Evolutionary conservation across 2,113 vertebrate species (phyloP), one percentile per base, ranked within the genome.

Genomic region (Corythaeola cristata): DNA sequence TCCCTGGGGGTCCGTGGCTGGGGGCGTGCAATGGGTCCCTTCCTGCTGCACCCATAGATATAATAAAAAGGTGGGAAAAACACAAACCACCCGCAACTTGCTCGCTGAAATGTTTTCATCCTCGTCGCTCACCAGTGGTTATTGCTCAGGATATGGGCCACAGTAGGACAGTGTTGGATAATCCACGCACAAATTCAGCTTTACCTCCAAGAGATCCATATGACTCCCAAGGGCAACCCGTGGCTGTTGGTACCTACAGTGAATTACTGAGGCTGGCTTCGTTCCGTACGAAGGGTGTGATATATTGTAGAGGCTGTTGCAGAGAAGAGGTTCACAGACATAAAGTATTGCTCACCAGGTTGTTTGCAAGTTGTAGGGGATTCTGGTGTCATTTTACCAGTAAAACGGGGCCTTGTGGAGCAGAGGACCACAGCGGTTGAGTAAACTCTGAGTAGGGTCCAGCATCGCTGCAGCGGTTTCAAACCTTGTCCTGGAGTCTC

Each of bases 101-200:
- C 33, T 41, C 47, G n/a, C 26, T 11, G 44, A 63, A 37, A 41
- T 9, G 7, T 23, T 60, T 27, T 14, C 0, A 0, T 75, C 30
- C 35, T 50, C n/a, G 2, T 60, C 24, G 1, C n/a, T 83, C 20
- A 6, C 27, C 0, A 1, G 15, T 37, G 32, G 28, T 41, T 35
- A 17, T 58, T 44, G 24, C 75, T 74, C 11, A 19, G 53, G 72
- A 35, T 47, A 27, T 4, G 24, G 23, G 23, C 27, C 15, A 3
- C 26, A 49, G 55, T 4, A 63, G 66, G 44, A 49, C 11, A 27
- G 12, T 12, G 60, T 19, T 39, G 55, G 64, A 18, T 53, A 85
- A 90, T 33, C 69, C 55, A 11, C 0, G 2, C 23, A 9, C 47
- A 90, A 26, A 28, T 68, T 33, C 68, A 49, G 24, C 58, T 58